A percentile compares a stretch with the other conserved stretches of the same genome.
Conservation (phyloP, 2,888 invertebrate species). For the Thymelicus acteon region DNA sequence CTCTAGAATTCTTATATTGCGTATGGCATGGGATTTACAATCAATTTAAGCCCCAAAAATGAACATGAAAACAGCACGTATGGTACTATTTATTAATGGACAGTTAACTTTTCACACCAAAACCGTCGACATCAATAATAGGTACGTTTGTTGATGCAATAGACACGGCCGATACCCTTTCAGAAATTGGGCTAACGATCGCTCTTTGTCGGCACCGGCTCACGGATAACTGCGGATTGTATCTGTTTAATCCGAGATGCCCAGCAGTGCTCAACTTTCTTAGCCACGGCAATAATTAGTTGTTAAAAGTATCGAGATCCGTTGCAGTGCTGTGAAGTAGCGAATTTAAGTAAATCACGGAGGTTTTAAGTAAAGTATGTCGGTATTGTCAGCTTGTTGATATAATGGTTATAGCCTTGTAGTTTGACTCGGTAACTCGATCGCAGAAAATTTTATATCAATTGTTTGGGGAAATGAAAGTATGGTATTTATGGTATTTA, state of each 20-base stretch:
- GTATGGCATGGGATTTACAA: too few species aligned
- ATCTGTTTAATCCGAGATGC: conserved; percentile 24
- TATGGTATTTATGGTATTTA: too few species aligned
- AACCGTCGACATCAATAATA: background rate
- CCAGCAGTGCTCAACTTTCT: conserved; percentile 20
- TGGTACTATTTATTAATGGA: too few species aligned
- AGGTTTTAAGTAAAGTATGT: background rate
- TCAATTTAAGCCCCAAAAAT: too few species aligned
- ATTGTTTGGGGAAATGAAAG: too few species aligned
- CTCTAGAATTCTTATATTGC: too few species aligned
- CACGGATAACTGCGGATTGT: conserved; percentile 24
- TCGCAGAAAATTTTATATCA: too few species aligned
- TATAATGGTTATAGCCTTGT: too few species aligned
- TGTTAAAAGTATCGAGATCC: background rate
- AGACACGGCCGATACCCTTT: conserved; percentile 2
- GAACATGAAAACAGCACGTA: too few species aligned
- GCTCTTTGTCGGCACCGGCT: conserved; percentile 26
- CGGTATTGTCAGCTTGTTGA: background rate
- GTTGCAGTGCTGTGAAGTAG: background rate
- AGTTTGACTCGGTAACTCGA: too few species aligned
- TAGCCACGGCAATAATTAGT: background rate
- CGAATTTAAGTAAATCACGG: background rate
- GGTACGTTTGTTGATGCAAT: background rate
- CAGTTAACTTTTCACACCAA: too few species aligned
- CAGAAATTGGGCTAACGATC: conserved; percentile 27